Evolutionary conservation across 1,140 invertebrate genomes (phyloP), one percentile per base, ranked within the genome.

Genomic region (Zaprionus ornatus): DNA sequence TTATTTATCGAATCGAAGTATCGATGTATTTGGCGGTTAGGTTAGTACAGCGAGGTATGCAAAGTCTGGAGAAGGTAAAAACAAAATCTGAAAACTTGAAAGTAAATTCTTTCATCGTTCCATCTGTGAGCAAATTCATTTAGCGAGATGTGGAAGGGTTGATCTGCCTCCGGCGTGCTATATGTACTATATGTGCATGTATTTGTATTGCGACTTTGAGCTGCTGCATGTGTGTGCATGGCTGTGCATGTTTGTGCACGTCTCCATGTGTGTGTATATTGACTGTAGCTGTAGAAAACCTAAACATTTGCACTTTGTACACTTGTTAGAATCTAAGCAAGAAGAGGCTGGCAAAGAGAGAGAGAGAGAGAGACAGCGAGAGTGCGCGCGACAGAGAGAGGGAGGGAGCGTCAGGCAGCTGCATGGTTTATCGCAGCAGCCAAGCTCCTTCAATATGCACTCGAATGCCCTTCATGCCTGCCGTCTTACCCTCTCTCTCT

Each of bases 341-440:
- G 65, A 77, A 63, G 68, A 72, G 64, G 61, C 77, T 68, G 65
- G 50, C 40, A 17, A 4, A 72, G 21, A 25, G 35, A 17, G 32
- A 42, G 35, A 27, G 32, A 27, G 17, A 29, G 13, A 4, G 12
- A 0, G 3, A 21, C 15, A 6, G n/a, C 21, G 27, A 12, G 12
- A n/a, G 9, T 10, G 2, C 23, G 13, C 25, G 15, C 3, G 4
- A 6, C 5, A 56, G 72, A 19, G 62, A 68, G 65, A 13, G 56
- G 27, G 4, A 9, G 3, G 17, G n/a, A 19, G 15, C 4, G 12
- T 5, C 10, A 56, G 72, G 45, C 65, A 72, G 72, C 65, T 73
- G 82, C 62, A 79, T 82, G 83, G 83, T 87, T 86, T 87, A 86
- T 86, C 83, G 79, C 82, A 77, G 72, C 75, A 75, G 75, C 75